Conservation (phyloP, 2,113 vertebrate genomes). For the Takifugu flavidus region DNA sequence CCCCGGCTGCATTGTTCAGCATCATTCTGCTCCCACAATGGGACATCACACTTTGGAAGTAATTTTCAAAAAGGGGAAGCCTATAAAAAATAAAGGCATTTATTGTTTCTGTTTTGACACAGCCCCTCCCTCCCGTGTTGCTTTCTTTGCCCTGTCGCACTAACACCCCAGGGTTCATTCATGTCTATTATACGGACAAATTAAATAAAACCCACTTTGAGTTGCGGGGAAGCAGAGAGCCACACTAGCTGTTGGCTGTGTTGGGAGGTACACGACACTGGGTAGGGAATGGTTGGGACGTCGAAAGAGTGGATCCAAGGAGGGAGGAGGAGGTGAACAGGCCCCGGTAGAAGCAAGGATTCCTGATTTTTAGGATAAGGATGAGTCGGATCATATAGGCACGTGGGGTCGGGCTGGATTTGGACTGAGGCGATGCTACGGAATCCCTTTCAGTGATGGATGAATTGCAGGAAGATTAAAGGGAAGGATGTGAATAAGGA, state of each 20-base stretch:
- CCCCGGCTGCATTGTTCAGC: constrained; percentile 86
- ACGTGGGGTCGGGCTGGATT: too few relatives aligned
- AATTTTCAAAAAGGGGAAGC: constrained; percentile 88
- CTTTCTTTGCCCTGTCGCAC: constrained; percentile 43
- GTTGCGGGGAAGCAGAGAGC: constrained; percentile 70
- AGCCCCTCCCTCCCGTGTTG: constrained; percentile 78
- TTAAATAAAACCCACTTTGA: constrained; percentile 97
- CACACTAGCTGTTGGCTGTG: constrained; percentile 10
- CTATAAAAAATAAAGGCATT: constrained; percentile 99
- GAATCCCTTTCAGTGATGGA: not conserved
- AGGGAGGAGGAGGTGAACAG: not conserved
- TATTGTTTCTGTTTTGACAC: constrained; percentile 88
- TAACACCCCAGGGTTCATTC: constrained; percentile 86
- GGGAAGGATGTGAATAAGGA: not conserved
- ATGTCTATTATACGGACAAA: constrained; percentile 95
- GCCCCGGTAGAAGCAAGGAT: constrained; percentile 1
- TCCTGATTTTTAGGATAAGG: not conserved
- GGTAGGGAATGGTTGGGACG: constrained; percentile 11
- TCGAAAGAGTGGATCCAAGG: constrained; percentile 2
- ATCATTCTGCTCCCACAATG: constrained; percentile 90
- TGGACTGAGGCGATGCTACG: not conserved
- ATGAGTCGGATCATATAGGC: too few relatives aligned
- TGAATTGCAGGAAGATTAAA: too few relatives aligned
- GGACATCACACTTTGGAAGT: constrained; percentile 99
- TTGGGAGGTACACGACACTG: constrained; percentile 18